phyloP scores from a whole-genome alignment of 1,140 invertebrate species.

The Drosophila fuyamai region DNA sequence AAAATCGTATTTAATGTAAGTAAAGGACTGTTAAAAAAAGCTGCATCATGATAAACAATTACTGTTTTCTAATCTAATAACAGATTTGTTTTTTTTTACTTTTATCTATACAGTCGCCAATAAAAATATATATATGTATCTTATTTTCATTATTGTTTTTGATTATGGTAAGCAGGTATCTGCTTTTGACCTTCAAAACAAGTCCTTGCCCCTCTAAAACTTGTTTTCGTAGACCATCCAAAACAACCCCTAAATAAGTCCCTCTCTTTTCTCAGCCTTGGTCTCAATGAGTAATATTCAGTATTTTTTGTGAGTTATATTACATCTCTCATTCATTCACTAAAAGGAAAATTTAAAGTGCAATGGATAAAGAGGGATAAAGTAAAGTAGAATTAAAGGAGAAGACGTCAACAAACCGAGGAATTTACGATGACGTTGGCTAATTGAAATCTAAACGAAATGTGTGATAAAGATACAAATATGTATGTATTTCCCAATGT shows the following conservation, averaged over 20 bases:
- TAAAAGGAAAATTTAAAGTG: constrained; percentile 7
- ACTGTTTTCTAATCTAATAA: too few species aligned
- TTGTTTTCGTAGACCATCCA: constrained; percentile 14
- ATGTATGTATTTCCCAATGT: constrained; percentile 4
- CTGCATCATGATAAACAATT: too few species aligned
- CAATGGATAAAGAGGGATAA: neutral
- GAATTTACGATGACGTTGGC: constrained; percentile 47
- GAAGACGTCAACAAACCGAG: constrained; percentile 57
- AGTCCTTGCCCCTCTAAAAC: constrained; percentile 35
- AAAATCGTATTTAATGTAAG: too few species aligned
- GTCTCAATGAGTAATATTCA: neutral
- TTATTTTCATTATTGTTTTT: neutral
- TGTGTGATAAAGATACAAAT: constrained; percentile 18
- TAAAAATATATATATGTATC: too few species aligned
- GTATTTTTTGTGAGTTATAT: neutral
- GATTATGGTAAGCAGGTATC: neutral
- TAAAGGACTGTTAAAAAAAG: too few species aligned
- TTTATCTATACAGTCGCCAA: too few species aligned
- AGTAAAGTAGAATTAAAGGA: neutral
- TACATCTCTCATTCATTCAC: neutral
- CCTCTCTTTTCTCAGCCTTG: constrained; percentile 1
- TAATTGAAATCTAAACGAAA: constrained; percentile 55
- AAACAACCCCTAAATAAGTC: constrained; percentile 26
- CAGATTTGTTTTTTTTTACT: too few species aligned
- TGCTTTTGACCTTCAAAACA: constrained; percentile 34